Percentiles rank a stretch among this genome's conserved stretches.
These are phyloP conservation scores for Nemotelus pantherinus DNA, from an alignment of 2,888 invertebrate species.

Conservation along the genomic window DNA sequence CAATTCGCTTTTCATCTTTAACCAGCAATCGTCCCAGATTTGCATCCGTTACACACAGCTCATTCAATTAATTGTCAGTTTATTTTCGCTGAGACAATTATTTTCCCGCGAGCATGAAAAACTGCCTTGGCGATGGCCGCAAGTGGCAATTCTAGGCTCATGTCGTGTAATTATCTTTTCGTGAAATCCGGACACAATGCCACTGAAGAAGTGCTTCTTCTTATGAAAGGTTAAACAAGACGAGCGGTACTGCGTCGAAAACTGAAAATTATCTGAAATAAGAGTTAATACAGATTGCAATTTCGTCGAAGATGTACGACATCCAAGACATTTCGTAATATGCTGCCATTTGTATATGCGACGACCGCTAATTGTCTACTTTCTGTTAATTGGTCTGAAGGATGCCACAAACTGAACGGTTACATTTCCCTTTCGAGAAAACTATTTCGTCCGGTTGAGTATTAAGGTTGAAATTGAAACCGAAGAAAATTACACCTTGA, in stretches of 20 bases:
- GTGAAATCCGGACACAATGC: conserved; percentile 2
- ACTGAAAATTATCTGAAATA: not conserved
- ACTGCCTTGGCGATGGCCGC: not conserved
- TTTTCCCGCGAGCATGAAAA: conserved; percentile 6
- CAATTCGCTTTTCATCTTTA: conserved; percentile 12
- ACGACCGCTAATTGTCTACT: conserved; percentile 45
- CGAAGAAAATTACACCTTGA: not conserved
- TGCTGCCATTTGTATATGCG: conserved; percentile 32
- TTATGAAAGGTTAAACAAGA: conserved; percentile 33
- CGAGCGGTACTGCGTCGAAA: not conserved
- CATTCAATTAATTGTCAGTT: conserved; percentile 35
- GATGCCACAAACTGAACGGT: conserved; percentile 32
- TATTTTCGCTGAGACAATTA: conserved; percentile 37
- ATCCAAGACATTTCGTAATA: conserved; percentile 40
- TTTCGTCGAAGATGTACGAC: conserved; percentile 22
- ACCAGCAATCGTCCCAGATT: not conserved
- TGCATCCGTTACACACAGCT: not conserved
- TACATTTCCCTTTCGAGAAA: conserved; percentile 37
- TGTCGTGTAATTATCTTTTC: conserved; percentile 33
- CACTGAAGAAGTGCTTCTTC: conserved; percentile 5
- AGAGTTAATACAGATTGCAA: not conserved
- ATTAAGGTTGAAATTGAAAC: not conserved
- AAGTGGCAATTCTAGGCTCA: conserved; percentile 26
- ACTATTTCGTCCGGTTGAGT: conserved; percentile 1
- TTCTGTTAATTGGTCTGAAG: conserved; percentile 45